These are phyloP conservation scores for Neoitamus cyanurus DNA, from an alignment of 2,888 invertebrate species.

Conservation along the genomic window DNA sequence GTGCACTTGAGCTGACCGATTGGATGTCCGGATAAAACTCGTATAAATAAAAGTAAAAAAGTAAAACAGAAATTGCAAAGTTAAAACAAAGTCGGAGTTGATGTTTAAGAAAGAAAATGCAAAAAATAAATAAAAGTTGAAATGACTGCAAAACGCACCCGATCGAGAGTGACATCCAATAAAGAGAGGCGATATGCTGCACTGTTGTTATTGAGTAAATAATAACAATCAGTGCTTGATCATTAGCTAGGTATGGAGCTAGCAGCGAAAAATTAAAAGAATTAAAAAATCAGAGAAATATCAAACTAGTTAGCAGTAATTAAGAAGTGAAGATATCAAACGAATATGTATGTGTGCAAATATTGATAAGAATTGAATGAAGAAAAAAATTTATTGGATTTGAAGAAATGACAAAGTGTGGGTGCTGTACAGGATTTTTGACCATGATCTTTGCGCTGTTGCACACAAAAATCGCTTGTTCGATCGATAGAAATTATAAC, in stretches of 20 bases:
- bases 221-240: conserved; percentile 55
- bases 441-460: conserved; percentile 53
- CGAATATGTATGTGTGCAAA: conserved; percentile 53
- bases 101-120: conserved; percentile 18
- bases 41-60: neutral
- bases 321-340: conserved; percentile 53
- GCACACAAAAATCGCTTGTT: conserved; percentile 30
- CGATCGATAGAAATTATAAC: conserved; percentile 12
- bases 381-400: conserved; percentile 48
- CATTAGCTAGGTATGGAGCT: conserved; percentile 54
- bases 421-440: conserved; percentile 57
- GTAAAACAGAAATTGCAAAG: neutral
- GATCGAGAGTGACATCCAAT: conserved; percentile 49
- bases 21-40: conserved; percentile 50
- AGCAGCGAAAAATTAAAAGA: conserved; percentile 23
- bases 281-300: conserved; percentile 42
- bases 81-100: conserved; percentile 14
- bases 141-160: conserved; percentile 24
- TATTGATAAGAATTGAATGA: conserved; percentile 45
- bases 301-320: conserved; percentile 5
- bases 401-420: conserved; percentile 52
- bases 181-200: conserved; percentile 49
- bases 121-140: neutral
- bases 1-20: conserved; percentile 50
- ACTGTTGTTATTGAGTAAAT: conserved; percentile 50